Conservation (phyloP, 1,140 invertebrate species). For the Scaptomyza graminum region DNA sequence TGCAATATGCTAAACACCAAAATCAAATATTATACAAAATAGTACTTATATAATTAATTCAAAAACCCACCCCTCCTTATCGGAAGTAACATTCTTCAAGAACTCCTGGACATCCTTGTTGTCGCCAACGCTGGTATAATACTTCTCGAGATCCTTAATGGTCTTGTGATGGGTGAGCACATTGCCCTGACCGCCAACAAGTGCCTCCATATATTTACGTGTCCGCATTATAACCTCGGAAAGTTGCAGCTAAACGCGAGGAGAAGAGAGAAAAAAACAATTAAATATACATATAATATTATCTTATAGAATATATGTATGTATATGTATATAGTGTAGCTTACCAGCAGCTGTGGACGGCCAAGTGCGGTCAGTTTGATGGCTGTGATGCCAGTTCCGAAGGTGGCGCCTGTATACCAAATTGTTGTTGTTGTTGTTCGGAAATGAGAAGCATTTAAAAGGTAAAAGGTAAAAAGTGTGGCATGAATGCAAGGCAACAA, state of each 20-base stretch:
- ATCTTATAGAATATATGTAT: not conserved
- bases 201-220: constrained; percentile 95
- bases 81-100: constrained; percentile 94
- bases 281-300: not conserved
- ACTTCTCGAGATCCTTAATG: constrained; percentile 94
- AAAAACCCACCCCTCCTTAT: constrained; percentile 91
- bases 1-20: constrained; percentile 90
- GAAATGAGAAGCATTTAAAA: constrained; percentile 72
- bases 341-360: constrained; percentile 96
- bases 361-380: constrained; percentile 99
- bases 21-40: too few species aligned
- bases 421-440: constrained; percentile 39
- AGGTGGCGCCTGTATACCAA: constrained; percentile 90
- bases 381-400: constrained; percentile 97
- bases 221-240: constrained; percentile 98
- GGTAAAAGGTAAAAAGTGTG: constrained; percentile 48
- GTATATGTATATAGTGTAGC: constrained; percentile 17
- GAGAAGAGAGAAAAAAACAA: not conserved
- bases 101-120: constrained; percentile 93
- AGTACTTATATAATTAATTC: too few species aligned
- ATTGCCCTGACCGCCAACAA: constrained; percentile 92
- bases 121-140: constrained; percentile 91
- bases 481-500: constrained; percentile 34
- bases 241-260: constrained; percentile 94
- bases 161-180: constrained; percentile 93